Percentiles rank a stretch among this genome's conserved stretches.
phyloP scores from a whole-genome alignment of 2,888 invertebrate genomes.

The Parnassius mnemosyne region DNA sequence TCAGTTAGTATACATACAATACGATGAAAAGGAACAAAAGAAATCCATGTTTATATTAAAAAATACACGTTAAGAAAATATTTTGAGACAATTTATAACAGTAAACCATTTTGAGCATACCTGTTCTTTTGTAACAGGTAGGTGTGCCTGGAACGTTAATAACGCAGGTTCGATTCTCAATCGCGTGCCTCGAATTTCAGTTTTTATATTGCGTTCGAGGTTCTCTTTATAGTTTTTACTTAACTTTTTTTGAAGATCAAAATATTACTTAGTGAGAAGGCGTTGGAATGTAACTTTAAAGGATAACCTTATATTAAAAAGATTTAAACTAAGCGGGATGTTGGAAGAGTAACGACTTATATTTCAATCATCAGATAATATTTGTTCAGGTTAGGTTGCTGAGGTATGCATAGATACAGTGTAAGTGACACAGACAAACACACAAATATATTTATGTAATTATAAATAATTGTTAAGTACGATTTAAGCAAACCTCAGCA shows the following conservation, averaged over 20 bases:
- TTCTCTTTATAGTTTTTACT: conserved; percentile 37
- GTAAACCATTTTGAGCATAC: conserved; percentile 27
- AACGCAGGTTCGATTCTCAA: conserved; percentile 63
- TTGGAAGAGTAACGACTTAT: background rate
- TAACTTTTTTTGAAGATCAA: conserved; percentile 33
- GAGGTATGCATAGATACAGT: too few species aligned
- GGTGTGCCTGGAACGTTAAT: conserved; percentile 66
- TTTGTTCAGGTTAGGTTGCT: too few species aligned
- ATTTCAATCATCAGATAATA: too few species aligned
- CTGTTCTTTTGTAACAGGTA: conserved; percentile 51
- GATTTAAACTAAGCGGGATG: conserved; percentile 22
- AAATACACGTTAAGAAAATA: too few species aligned
- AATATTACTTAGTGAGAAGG: conserved; percentile 34
- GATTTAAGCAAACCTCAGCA: too few species aligned
- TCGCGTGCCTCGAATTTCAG: conserved; percentile 66
- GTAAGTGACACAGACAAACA: too few species aligned
- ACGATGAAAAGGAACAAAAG: too few species aligned
- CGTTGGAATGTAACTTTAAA: conserved; percentile 39
- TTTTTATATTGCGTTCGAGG: conserved; percentile 48
- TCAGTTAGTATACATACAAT: too few species aligned
- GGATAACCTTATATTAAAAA: conserved; percentile 23
- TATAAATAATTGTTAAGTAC: too few species aligned
- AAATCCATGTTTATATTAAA: too few species aligned
- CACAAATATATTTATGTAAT: too few species aligned
- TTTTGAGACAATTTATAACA: background rate